Evolutionary conservation across 1,140 invertebrate species (phyloP), one percentile per base, ranked within the genome.

Genomic region (Pentalonia nigronervosa): DNA sequence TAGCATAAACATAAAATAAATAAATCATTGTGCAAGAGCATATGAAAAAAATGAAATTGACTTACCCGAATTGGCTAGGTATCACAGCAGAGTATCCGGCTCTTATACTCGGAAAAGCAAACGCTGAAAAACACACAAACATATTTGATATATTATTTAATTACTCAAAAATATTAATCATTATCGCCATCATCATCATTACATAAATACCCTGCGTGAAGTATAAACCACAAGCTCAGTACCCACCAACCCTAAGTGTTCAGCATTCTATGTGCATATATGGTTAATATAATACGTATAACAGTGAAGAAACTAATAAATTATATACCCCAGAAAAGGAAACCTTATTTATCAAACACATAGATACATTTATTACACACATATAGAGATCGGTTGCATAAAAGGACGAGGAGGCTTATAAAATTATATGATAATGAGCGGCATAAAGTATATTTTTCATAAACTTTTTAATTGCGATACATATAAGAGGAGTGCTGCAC

Each of bases 51-150:
- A 36, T 48, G n/a, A 84, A 50, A 84, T 83, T 47, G 30, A 94
- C 94, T 94, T 94, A 95, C 94, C 94, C 94, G 83, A 94, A 95
- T 94, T 95, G 94, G 36, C 94, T 94, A 45, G 94, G 94, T 89
- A 95, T 93, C 41, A 94, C 94, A 48, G 94, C 94, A 1, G 94
- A 94, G 88, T 94, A 94, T 90, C 94, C 94, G 81, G 94, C 94
- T 94, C 94, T 94, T 92, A 95, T 94, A 41, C 94, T 94, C 7
- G 94, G 94, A 94, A 95, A 95, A 50, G 94, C 94, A 48, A 95
- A 94, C 93, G 94, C 94, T 94, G 94, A 21, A 94, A 94, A 90
- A 94, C 36, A 93, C 23, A 93, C 93, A 93, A 87, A 94, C 8
- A 81, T 34, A 92, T 30, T 67, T 67, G 60, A 14, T 48, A 53